Conservation (phyloP, 2,888 invertebrate species). For the Axea sp. region DNA sequence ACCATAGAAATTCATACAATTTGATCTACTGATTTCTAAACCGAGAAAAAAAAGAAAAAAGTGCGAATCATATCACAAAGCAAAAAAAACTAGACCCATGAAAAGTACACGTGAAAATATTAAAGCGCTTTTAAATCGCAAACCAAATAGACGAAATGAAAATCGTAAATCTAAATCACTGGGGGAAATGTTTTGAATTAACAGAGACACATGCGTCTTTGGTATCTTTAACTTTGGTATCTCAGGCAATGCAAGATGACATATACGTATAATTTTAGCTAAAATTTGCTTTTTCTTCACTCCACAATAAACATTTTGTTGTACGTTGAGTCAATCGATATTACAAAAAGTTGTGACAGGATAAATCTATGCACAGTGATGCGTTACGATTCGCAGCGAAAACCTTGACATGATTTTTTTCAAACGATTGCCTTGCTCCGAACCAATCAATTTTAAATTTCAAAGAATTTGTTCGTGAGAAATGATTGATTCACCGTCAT, state of each 20-base stretch:
- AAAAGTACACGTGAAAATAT: background rate
- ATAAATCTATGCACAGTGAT: conserved; percentile 76
- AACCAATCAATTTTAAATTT: too few species aligned
- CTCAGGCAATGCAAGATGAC: conserved; percentile 66
- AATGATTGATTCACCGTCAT: too few species aligned
- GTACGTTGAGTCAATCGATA: conserved; percentile 71
- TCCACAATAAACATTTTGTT: conserved; percentile 69
- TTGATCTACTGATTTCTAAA: background rate
- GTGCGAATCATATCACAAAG: conserved; percentile 1
- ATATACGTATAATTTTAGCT: conserved; percentile 67
- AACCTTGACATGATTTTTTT: background rate
- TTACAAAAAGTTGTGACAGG: conserved; percentile 74
- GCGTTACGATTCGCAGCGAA: conserved; percentile 60
- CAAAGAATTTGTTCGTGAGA: too few species aligned
- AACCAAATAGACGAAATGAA: conserved; percentile 6
- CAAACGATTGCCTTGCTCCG: conserved; percentile 1
- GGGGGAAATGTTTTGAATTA: conserved; percentile 34
- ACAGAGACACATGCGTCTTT: conserved; percentile 50
- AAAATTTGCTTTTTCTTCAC: conserved; percentile 71
- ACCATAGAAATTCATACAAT: conserved; percentile 3
- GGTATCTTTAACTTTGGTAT: conserved; percentile 62
- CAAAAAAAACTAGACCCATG: background rate
- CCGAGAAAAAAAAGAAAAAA: background rate
- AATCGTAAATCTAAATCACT: conserved; percentile 14
- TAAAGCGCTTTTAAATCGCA: background rate